Evolutionary conservation across 2,113 vertebrate genomes (phyloP), one percentile per base, ranked within the genome.

Genomic region (Phoenicopterus ruber): DNA sequence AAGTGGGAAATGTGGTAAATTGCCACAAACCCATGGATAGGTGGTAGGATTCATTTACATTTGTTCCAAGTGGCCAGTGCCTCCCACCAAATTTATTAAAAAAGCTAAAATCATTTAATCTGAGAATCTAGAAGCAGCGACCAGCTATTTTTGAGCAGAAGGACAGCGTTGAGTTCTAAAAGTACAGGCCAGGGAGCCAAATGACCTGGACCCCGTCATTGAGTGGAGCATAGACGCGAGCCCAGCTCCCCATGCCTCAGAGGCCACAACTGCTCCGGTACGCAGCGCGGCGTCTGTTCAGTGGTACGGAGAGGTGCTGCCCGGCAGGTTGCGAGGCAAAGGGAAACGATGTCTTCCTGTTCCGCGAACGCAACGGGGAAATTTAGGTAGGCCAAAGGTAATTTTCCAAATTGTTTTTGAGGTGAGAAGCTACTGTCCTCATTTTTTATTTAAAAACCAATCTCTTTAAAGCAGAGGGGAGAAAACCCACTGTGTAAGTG

Each of bases 371-470:
- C 36, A 63, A 14, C 17, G 10, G 36, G 49, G 24, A 69, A 34
- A 69, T 46, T 84, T 46, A 72, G 54, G 25, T 38, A 65, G 77
- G 34, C 34, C 29, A 59, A 58, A 95, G 10, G 49, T 73, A 76
- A 61, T 86, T 90, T 87, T 83, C 77, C 49, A 78, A 83, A 73
- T 50, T 0, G 2, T 36, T 92, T 93, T 73, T 71, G 66, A 84
- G 58, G 54, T 29, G 58, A 61, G 78, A 93, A 78, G 13, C 59
- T 65, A 3, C 47, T 73, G 18, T 47, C n/a, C 36, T 97, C 71
- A 81, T 95, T 96, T 83, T 94, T 96, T 93, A 90, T 94, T 97
- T 96, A 94, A 96, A 42, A 91, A 55, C 12, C 58, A 90, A 61
- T 93, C 38, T 88, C 71, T 95, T 88, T 69, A 52, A 95, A 88